Conservation (phyloP, 2,113 vertebrate genomes). For the Tiliqua scincoides region DNA sequence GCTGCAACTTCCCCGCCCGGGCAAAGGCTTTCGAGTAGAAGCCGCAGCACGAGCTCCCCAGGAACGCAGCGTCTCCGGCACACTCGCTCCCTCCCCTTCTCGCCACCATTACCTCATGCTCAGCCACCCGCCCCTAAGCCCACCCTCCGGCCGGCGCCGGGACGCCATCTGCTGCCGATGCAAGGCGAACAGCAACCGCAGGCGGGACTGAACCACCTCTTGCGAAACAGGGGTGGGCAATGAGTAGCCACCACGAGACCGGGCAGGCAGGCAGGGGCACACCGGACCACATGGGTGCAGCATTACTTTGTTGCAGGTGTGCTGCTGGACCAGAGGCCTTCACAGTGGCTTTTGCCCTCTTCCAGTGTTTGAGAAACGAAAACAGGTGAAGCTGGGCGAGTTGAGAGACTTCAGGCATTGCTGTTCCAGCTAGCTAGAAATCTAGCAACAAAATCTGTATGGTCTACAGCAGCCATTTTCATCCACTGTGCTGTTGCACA, state of each 20-base stretch:
- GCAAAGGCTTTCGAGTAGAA: not conserved
- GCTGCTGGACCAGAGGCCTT: not conserved
- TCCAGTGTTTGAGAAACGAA: not conserved
- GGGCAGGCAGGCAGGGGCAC: not conserved
- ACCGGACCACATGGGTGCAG: accelerated
- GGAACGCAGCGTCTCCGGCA: not conserved
- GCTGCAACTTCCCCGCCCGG: not conserved
- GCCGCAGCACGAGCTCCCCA: conserved; percentile 10
- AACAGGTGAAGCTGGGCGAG: not conserved
- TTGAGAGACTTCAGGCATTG: too few species aligned
- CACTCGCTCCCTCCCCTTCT: not conserved
- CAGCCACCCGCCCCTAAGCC: not conserved
- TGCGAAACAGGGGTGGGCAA: not conserved
- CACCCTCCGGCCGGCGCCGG: conserved; percentile 3
- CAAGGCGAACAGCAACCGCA: not conserved
- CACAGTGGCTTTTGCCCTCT: not conserved
- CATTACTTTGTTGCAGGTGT: not conserved
- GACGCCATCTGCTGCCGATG: conserved; percentile 34
- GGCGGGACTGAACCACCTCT: not conserved
- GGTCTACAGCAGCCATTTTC: too few species aligned
- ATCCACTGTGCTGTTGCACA: too few species aligned
- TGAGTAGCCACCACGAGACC: not conserved
- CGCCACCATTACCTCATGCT: conserved; percentile 45
- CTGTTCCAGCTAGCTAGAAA: not conserved
- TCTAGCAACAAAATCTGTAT: not conserved